A percentile compares a stretch with the other conserved stretches of the same genome.
phyloP scores from a whole-genome alignment of 2,888 invertebrate genomes.

The Dusona sp. region DNA sequence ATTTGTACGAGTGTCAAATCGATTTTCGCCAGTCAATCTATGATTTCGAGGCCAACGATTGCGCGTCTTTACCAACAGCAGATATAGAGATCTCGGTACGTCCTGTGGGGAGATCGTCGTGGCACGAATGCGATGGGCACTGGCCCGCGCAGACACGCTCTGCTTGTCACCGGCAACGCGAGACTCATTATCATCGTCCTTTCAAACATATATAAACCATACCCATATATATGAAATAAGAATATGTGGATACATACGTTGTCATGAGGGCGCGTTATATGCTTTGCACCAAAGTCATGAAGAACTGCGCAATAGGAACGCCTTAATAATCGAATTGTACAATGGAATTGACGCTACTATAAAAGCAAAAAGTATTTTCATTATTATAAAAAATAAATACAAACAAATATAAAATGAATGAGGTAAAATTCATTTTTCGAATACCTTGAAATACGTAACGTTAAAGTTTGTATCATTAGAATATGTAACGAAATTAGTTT shows the following conservation, averaged over 20 bases:
- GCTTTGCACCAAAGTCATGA: slow-evolving; percentile 23
- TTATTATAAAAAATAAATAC: neutral
- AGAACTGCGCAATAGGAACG: slow-evolving; percentile 22
- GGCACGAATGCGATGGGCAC: slow-evolving; percentile 77
- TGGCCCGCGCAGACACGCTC: slow-evolving; percentile 80
- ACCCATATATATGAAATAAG: neutral
- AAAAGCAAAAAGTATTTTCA: no score
- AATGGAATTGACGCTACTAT: neutral
- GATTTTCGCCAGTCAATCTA: neutral
- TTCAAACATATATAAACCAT: slow-evolving; percentile 41
- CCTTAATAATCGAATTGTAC: slow-evolving; percentile 54
- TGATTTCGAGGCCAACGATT: slow-evolving; percentile 28
- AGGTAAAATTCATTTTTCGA: no score
- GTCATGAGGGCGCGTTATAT: slow-evolving; percentile 32
- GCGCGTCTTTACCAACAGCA: slow-evolving; percentile 33
- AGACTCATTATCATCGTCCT: slow-evolving; percentile 75
- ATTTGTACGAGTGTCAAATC: neutral
- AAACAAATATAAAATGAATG: neutral
- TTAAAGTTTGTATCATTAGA: neutral
- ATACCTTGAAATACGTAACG: neutral
- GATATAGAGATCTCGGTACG: slow-evolving; percentile 47
- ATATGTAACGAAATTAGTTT: no score
- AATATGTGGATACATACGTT: slow-evolving; percentile 29
- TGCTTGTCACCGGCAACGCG: slow-evolving; percentile 80
- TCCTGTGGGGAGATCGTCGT: slow-evolving; percentile 73